phyloP scores from a whole-genome alignment of 2,888 invertebrate genomes.

The Frankliniella fusca region DNA sequence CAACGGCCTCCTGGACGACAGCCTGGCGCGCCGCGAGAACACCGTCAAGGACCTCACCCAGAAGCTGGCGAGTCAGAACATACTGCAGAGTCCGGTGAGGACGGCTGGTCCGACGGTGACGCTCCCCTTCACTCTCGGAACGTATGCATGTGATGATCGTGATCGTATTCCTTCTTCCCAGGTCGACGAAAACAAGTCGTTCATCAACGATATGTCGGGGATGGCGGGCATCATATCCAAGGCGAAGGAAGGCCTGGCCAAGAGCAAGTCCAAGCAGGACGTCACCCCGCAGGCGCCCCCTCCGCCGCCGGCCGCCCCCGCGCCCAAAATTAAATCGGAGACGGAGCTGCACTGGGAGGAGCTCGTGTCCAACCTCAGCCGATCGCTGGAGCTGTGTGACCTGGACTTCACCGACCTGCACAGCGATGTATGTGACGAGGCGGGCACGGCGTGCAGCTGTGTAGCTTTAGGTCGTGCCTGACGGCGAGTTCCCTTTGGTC shows the following conservation, averaged over 20 bases:
- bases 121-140: neutral
- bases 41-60: constrained; percentile 86
- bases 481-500: neutral
- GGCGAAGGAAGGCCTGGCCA: constrained; percentile 87
- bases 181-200: constrained; percentile 56
- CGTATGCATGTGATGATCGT: neutral
- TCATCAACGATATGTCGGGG: constrained; percentile 57
- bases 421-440: constrained; percentile 52
- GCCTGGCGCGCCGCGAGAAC: constrained; percentile 59
- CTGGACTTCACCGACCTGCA: constrained; percentile 93
- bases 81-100: constrained; percentile 51
- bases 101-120: constrained; percentile 42
- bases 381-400: constrained; percentile 82
- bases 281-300: constrained; percentile 38
- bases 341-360: constrained; percentile 96
- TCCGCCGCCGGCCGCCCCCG: constrained; percentile 50
- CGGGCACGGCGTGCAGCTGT: neutral
- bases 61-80: constrained; percentile 65
- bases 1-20: constrained; percentile 33
- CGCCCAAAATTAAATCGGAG: constrained; percentile 80
- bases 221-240: constrained; percentile 88
- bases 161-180: constrained; percentile 43
- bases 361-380: constrained; percentile 67
- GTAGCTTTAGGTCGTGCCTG: neutral
- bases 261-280: constrained; percentile 74